Percentiles rank a stretch among this genome's conserved stretches.
Evolutionary conservation across 2,113 vertebrate genomes (phyloP).

Genomic region (Labrus mixtus): DNA sequence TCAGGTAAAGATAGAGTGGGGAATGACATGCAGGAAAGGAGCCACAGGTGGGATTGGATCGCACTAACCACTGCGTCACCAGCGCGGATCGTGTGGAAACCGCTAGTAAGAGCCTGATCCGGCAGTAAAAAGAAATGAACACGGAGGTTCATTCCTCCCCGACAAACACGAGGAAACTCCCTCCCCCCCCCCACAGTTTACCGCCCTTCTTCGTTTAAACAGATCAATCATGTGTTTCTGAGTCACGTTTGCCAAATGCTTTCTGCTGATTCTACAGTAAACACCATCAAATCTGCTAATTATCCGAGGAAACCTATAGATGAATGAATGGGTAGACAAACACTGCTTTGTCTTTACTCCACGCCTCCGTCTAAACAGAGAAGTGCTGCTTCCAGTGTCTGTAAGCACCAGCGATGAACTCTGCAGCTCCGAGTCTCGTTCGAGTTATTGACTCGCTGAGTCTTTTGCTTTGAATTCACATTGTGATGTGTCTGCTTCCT

Average conservation of each 20-base stretch:
- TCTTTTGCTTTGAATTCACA: slow-evolving; percentile 23
- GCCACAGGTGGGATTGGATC: no score
- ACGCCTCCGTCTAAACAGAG: not conserved
- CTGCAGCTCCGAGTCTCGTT: not conserved
- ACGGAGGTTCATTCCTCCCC: no score
- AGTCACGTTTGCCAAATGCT: not conserved
- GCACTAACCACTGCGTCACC: no score
- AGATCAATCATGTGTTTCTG: not conserved
- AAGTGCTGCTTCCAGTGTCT: slow-evolving; percentile 32
- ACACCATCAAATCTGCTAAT: not conserved
- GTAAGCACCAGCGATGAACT: slow-evolving; percentile 1
- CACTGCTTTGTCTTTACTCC: slow-evolving; percentile 14
- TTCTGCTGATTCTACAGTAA: not conserved
- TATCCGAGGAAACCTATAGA: not conserved
- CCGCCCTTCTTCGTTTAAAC: not conserved
- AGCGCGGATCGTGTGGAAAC: no score
- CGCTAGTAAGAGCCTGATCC: no score
- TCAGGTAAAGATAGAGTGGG: no score
- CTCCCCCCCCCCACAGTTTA: no score
- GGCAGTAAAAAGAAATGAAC: no score
- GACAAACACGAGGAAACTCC: no score
- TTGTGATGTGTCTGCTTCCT: slow-evolving; percentile 12
- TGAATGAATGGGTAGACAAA: not conserved
- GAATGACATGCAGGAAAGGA: no score
- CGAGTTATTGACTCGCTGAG: slow-evolving; percentile 5